phyloP scores from a whole-genome alignment of 1,140 invertebrate genomes.

The Diabrotica undecimpunctata region DNA sequence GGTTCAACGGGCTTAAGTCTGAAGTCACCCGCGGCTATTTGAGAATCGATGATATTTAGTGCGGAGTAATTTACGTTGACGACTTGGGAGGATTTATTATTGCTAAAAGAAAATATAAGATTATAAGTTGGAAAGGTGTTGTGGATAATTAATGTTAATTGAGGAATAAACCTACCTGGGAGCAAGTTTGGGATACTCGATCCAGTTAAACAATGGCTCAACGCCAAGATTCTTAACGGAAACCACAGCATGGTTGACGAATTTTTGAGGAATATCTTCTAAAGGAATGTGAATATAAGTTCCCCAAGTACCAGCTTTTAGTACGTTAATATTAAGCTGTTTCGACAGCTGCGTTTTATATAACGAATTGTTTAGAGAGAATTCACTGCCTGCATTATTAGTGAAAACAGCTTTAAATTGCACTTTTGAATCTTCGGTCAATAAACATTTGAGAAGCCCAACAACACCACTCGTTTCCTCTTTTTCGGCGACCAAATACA shows the following conservation, averaged over 20 bases:
- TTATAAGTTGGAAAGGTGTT: too few species aligned
- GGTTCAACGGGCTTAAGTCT: slow-evolving; percentile 39
- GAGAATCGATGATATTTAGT: slow-evolving; percentile 75
- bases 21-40: slow-evolving; percentile 71
- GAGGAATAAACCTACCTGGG: neutral
- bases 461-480: neutral
- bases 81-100: neutral
- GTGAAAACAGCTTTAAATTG: neutral
- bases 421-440: neutral
- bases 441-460: neutral
- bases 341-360: slow-evolving; percentile 34
- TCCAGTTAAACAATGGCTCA: slow-evolving; percentile 77
- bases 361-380: neutral
- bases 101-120: slow-evolving; percentile 4
- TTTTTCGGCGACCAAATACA: neutral
- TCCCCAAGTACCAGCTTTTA: slow-evolving; percentile 59
- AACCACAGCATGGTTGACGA: slow-evolving; percentile 56
- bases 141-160: too few species aligned
- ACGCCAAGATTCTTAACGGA: slow-evolving; percentile 78
- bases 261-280: slow-evolving; percentile 19
- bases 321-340: slow-evolving; percentile 68
- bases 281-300: slow-evolving; percentile 49
- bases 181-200: slow-evolving; percentile 55
- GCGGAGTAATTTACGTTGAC: slow-evolving; percentile 60
- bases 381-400: neutral